phyloP scores from a whole-genome alignment of 2,797 vertebrate genomes.

The Pachyuromys duprasi region DNA sequence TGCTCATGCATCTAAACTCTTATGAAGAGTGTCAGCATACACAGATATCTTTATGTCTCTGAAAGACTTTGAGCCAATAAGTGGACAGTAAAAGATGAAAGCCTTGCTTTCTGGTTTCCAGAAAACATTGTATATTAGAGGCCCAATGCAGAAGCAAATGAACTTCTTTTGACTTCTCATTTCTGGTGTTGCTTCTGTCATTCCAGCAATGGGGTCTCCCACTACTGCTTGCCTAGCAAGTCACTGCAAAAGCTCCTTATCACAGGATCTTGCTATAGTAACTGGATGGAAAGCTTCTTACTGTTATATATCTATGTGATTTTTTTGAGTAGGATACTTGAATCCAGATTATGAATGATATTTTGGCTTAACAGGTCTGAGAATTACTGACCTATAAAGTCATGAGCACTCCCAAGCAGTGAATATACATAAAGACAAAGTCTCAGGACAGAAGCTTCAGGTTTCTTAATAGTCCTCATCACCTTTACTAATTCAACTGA shows the following conservation, averaged over 20 bases:
- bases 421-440: background rate
- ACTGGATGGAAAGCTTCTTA: background rate
- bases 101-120: background rate
- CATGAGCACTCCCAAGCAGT: background rate
- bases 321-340: background rate
- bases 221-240: background rate
- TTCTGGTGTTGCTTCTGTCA: background rate
- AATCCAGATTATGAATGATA: background rate
- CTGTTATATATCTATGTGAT: background rate
- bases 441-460: background rate
- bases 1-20: background rate
- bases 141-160: too few relatives aligned
- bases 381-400: background rate
- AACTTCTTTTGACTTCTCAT: background rate
- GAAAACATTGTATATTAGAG: background rate
- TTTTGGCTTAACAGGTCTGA: background rate
- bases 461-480: background rate
- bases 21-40: background rate
- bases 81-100: background rate
- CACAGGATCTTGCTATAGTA: background rate
- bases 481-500: constrained; percentile 5
- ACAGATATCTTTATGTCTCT: background rate
- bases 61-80: background rate
- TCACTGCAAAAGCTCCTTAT: background rate
- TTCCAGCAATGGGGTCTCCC: background rate